These are phyloP conservation scores for Drosophila bipectinata DNA, from an alignment of 1,140 invertebrate genomes.

Conservation along the genomic window DNA sequence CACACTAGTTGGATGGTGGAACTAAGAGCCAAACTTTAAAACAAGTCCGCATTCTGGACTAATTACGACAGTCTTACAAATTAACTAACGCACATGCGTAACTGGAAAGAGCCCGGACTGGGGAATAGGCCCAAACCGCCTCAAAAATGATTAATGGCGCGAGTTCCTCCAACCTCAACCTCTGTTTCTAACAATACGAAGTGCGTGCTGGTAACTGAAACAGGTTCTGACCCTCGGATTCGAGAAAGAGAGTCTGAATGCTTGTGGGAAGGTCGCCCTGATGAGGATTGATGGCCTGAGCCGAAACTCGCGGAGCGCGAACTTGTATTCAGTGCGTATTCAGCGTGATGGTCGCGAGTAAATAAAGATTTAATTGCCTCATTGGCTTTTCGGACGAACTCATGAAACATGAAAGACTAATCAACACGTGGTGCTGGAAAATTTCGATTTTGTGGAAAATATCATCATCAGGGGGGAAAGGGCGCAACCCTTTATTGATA, in stretches of 20 bases:
- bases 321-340: background rate
- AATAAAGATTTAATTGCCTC: slow-evolving; percentile 31
- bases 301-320: background rate
- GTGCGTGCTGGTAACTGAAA: slow-evolving; percentile 46
- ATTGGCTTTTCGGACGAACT: slow-evolving; percentile 33
- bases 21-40: slow-evolving; percentile 22
- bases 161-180: slow-evolving; percentile 29
- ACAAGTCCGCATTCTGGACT: slow-evolving; percentile 44
- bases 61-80: slow-evolving; percentile 73
- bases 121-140: slow-evolving; percentile 15
- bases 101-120: slow-evolving; percentile 20
- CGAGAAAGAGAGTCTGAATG: slow-evolving; percentile 16
- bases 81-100: slow-evolving; percentile 81
- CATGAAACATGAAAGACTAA: slow-evolving; percentile 47
- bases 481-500: slow-evolving; percentile 68
- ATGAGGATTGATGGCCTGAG: slow-evolving; percentile 32
- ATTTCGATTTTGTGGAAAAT: slow-evolving; percentile 18
- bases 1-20: background rate
- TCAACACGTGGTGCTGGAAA: slow-evolving; percentile 41
- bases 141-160: slow-evolving; percentile 63
- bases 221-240: slow-evolving; percentile 48
- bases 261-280: slow-evolving; percentile 20
- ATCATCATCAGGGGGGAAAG: slow-evolving; percentile 11
- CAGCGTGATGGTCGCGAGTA: background rate
- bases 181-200: slow-evolving; percentile 10